A percentile compares a stretch with the other conserved stretches of the same genome.
Evolutionary conservation across 2,113 vertebrate genomes (phyloP).

Genomic region (Turdus rufiventris): DNA sequence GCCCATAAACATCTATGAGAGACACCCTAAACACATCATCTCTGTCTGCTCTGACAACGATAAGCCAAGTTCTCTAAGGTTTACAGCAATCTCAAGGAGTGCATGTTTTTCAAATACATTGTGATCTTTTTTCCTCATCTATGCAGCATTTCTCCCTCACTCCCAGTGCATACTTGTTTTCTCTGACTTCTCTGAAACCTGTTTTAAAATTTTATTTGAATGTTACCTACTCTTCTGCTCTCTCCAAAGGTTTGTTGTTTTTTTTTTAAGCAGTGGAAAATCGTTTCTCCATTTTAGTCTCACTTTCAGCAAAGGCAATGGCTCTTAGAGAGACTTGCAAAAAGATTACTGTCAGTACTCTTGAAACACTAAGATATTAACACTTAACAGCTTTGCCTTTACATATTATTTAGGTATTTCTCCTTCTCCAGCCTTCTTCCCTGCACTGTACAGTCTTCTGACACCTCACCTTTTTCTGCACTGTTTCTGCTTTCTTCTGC

Average conservation of each 20-base stretch:
- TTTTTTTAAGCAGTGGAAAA: neutral
- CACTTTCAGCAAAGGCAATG: neutral
- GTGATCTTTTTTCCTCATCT: neutral
- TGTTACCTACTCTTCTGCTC: neutral
- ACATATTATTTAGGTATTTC: neutral
- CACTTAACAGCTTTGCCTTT: neutral
- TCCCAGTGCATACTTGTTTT: neutral
- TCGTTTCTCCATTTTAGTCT: neutral
- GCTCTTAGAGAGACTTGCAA: neutral
- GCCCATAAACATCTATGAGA: neutral
- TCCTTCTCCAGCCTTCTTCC: neutral
- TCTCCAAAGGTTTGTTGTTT: neutral
- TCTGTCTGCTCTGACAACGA: neutral
- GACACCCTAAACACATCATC: neutral
- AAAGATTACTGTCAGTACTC: slow-evolving; percentile 1
- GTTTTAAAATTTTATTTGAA: neutral
- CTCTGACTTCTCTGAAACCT: neutral
- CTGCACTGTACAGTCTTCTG: neutral
- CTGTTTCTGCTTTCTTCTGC: neutral
- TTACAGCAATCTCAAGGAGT: neutral
- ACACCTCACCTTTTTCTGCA: neutral
- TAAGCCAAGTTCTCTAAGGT: neutral
- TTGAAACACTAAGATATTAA: neutral
- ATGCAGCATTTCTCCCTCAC: neutral
- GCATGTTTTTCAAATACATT: neutral